Conservation (phyloP, 2,797 vertebrate genomes). For the Mus caroli region DNA sequence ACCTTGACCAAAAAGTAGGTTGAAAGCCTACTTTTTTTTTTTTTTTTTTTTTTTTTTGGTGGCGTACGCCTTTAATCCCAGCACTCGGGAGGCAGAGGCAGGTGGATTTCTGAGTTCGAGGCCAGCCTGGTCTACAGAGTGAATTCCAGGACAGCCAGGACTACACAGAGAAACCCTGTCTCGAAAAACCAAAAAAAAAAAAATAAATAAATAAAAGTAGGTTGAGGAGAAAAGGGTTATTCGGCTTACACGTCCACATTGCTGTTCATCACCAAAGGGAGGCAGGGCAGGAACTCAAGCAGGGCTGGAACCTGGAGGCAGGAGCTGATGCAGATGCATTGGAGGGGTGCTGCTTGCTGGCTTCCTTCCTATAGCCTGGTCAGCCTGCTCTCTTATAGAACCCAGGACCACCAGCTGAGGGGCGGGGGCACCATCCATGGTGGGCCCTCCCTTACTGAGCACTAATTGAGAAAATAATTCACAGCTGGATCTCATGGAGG, state of each 20-base stretch:
- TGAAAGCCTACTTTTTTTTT: no score
- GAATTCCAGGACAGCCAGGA: no score
- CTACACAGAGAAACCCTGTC: no score
- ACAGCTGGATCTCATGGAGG: neutral
- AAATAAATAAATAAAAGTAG: no score
- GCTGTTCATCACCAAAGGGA: neutral
- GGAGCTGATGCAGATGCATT: neutral
- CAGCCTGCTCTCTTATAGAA: neutral
- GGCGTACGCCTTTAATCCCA: no score
- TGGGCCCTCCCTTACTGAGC: neutral
- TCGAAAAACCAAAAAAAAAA: no score
- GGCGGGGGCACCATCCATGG: neutral
- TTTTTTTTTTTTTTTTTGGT: no score
- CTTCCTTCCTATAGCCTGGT: neutral
- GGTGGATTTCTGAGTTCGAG: no score
- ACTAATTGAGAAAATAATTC: neutral
- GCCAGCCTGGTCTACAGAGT: no score
- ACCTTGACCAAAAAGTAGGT: neutral
- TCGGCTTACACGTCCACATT: neutral
- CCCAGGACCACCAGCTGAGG: neutral
- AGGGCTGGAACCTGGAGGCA: neutral
- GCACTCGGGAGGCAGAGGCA: no score
- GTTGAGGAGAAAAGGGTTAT: neutral
- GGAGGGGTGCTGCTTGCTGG: neutral
- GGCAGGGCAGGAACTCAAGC: no score